Conservation (phyloP, 2,888 invertebrate species). For the Drosophila cognata region DNA sequence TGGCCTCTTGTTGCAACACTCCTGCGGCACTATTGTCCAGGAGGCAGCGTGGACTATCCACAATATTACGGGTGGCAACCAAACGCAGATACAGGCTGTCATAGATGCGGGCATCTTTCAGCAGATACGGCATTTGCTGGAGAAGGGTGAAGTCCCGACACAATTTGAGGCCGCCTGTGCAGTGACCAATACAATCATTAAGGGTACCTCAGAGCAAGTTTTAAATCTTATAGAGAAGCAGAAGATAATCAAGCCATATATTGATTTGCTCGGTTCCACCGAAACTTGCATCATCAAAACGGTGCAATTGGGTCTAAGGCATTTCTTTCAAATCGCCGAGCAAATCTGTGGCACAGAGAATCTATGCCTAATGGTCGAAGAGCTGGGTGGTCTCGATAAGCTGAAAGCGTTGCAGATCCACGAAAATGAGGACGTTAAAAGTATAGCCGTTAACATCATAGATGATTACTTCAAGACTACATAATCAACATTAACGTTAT, state of each 20-base stretch:
- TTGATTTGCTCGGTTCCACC: slow-evolving; percentile 90
- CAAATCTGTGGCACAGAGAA: slow-evolving; percentile 91
- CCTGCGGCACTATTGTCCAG: slow-evolving; percentile 84
- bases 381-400: slow-evolving; percentile 95
- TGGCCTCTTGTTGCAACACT: slow-evolving; percentile 88
- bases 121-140: slow-evolving; percentile 80
- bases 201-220: slow-evolving; percentile 91
- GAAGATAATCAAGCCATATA: slow-evolving; percentile 91
- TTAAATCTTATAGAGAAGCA: slow-evolving; percentile 88
- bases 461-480: slow-evolving; percentile 89
- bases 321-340: slow-evolving; percentile 91
- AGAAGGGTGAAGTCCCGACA: slow-evolving; percentile 89
- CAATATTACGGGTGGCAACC: slow-evolving; percentile 96
- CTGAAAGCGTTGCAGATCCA: slow-evolving; percentile 95
- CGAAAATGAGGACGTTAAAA: slow-evolving; percentile 93
- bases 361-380: slow-evolving; percentile 93
- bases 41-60: slow-evolving; percentile 92
- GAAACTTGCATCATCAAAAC: slow-evolving; percentile 92
- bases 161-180: slow-evolving; percentile 98
- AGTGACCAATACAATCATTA: slow-evolving; percentile 95
- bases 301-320: slow-evolving; percentile 91
- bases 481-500: not conserved
- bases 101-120: slow-evolving; percentile 87
- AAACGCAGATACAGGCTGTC: slow-evolving; percentile 91
- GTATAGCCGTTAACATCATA: slow-evolving; percentile 90